Evolutionary conservation across 23 tunicate genomes (phyloP).

Genomic region (Trididemnum nubilum): DNA sequence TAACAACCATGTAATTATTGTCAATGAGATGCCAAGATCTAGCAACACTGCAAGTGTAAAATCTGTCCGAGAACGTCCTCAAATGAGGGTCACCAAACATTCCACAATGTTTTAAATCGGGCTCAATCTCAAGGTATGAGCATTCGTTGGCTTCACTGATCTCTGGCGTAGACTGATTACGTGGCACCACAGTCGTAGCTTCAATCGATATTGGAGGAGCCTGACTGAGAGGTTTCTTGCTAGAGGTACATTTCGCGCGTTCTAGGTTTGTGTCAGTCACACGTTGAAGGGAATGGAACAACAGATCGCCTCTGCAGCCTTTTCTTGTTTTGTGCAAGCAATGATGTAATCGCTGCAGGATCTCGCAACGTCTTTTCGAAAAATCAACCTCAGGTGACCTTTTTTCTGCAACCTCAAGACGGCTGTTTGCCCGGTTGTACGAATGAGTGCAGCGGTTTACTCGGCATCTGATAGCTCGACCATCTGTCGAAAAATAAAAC

Average conservation of each 20-base stretch:
- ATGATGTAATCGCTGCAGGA: not conserved
- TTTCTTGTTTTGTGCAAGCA: slow-evolving; percentile 16
- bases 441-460: not conserved
- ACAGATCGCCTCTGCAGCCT: slow-evolving; percentile 45
- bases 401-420: not conserved
- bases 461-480: slow-evolving; percentile 1
- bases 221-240: not conserved
- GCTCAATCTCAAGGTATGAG: slow-evolving; percentile 36
- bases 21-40: slow-evolving; percentile 76
- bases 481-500: not conserved
- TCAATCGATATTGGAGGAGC: not conserved
- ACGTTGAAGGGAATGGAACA: slow-evolving; percentile 42
- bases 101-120: slow-evolving; percentile 64
- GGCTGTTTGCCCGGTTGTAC: not conserved
- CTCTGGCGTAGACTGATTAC: too few relatives aligned
- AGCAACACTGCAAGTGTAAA: slow-evolving; percentile 68
- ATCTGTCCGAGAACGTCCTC: slow-evolving; percentile 73
- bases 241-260: slow-evolving; percentile 6
- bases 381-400: not conserved
- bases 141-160: slow-evolving; percentile 41
- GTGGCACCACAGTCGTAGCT: not conserved
- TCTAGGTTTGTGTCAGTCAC: slow-evolving; percentile 17
- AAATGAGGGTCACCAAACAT: slow-evolving; percentile 90
- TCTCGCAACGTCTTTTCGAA: slow-evolving; percentile 11
- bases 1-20: slow-evolving; percentile 79